Evolutionary conservation across 2,888 invertebrate genomes (phyloP).

Genomic region (Drosophila meridiana): DNA sequence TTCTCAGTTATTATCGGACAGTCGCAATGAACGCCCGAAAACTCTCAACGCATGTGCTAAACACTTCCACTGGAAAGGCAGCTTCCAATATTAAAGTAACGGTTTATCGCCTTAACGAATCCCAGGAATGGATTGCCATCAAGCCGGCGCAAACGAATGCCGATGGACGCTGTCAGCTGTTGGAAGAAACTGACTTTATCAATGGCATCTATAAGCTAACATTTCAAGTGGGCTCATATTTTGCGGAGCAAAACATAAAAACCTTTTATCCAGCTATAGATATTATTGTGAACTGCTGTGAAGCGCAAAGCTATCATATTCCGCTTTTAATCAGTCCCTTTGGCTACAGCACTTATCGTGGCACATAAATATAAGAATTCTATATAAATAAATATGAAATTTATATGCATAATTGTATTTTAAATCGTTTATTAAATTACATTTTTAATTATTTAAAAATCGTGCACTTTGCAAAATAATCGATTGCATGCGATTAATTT

Average conservation of each 20-base stretch:
- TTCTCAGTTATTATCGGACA: slow-evolving; percentile 1
- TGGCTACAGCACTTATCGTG: slow-evolving; percentile 90
- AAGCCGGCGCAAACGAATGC: slow-evolving; percentile 88
- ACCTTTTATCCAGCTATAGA: slow-evolving; percentile 92
- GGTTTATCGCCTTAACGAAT: slow-evolving; percentile 87
- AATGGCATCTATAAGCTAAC: slow-evolving; percentile 90
- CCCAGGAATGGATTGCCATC: slow-evolving; percentile 88
- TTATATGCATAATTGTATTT: neutral
- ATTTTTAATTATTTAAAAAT: neutral
- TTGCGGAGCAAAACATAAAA: slow-evolving; percentile 87
- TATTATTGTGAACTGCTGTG: slow-evolving; percentile 89
- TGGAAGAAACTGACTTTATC: slow-evolving; percentile 84
- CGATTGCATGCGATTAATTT: neutral
- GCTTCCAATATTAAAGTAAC: slow-evolving; percentile 89
- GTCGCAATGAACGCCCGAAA: slow-evolving; percentile 53
- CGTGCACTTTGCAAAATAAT: neutral
- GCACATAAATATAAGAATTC: slow-evolving; percentile 78
- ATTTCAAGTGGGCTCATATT: slow-evolving; percentile 91
- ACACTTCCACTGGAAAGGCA: slow-evolving; percentile 89
- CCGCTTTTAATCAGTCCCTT: slow-evolving; percentile 91
- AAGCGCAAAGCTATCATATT: slow-evolving; percentile 90
- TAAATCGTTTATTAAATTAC: neutral
- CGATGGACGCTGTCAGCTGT: slow-evolving; percentile 83
- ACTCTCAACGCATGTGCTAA: slow-evolving; percentile 90
- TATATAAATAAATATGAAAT: neutral